phyloP scores from a whole-genome alignment of 2,888 invertebrate species.

The Lasioglossum villosulum region DNA sequence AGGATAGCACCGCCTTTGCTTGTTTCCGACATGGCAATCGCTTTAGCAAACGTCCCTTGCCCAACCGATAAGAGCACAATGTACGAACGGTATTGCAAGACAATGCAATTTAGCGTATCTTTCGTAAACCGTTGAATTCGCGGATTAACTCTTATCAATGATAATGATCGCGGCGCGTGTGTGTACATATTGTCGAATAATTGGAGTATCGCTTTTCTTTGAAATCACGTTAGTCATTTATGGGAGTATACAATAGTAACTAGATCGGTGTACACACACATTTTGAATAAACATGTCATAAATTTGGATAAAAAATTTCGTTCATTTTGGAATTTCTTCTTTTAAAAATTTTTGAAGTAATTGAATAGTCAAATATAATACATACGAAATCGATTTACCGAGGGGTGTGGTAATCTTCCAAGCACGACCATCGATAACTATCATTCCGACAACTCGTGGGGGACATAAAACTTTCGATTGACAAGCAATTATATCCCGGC shows the following conservation, averaged over 20 bases:
- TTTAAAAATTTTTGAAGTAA: background rate
- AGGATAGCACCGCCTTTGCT: background rate
- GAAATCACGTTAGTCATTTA: slow-evolving; percentile 9
- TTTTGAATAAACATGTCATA: background rate
- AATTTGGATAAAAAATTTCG: background rate
- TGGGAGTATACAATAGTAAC: background rate
- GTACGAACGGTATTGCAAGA: background rate
- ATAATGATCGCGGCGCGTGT: background rate
- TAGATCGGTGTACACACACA: background rate
- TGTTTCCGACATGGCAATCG: background rate
- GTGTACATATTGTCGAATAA: background rate
- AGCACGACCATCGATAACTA: too few species aligned
- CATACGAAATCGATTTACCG: background rate
- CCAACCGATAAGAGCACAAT: background rate
- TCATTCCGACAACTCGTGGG: too few species aligned
- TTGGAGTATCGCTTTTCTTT: slow-evolving; percentile 9
- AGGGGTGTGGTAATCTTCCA: background rate
- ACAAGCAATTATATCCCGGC: background rate
- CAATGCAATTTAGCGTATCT: background rate
- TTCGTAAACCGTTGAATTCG: slow-evolving; percentile 1
- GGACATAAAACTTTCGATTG: background rate
- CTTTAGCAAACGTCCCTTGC: background rate
- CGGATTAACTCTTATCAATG: background rate
- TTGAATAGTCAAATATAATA: background rate
- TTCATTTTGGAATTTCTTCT: background rate